Base-by-base conservation (phyloP, 2,113 vertebrate genomes). In the Suricata suricatta region DNA sequence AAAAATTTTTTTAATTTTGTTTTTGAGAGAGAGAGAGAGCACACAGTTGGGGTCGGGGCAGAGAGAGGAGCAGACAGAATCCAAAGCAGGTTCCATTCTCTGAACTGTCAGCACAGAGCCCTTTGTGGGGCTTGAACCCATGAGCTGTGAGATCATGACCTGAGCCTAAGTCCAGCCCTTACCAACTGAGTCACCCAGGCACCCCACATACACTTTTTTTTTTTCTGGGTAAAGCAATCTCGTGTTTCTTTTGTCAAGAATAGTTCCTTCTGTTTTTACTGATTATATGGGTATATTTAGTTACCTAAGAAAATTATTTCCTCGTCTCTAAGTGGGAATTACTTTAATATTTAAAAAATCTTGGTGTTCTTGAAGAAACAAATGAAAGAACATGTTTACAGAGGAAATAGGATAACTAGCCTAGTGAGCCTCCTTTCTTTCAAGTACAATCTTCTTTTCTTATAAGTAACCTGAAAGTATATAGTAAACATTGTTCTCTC, bases 401-500 rank as follows among this genome's bases (percentile, higher is more conserved):
- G 38, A 3, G 2, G 79, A 82, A 72, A 82, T 38, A 88, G 44
- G 33, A 74, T 25, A 79, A 33, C 44, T 23, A 84, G 29, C 27
- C 27, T 95, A 85, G 11, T 69, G 38, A 82, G 50, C 44, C 2
- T 96, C 9, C 4, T 76, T 96, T 95, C 60, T 86, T 90, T 94
- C 31, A 76, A 85, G 11, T 64, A 31, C 7, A 82, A 52, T 2
- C 5, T 54, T 92, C 66, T 66, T 91, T 54, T 15, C 38, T 68
- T 52, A 35, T 50, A 88, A 95, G 23, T 64, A 77, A 93, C 31
- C 4, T 29, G 80, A 96, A 96, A 96, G 71, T 54, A 90, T 84
- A 74, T 44, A 54, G 29, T 31, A 76, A 96, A 84, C 9, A 83
- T 80, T 80, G 2, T 84, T 2, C 17, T 93, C 11, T 77, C 33